Base-by-base conservation (phyloP, 2,797 vertebrate genomes). In the Poecilia wingei region DNA sequence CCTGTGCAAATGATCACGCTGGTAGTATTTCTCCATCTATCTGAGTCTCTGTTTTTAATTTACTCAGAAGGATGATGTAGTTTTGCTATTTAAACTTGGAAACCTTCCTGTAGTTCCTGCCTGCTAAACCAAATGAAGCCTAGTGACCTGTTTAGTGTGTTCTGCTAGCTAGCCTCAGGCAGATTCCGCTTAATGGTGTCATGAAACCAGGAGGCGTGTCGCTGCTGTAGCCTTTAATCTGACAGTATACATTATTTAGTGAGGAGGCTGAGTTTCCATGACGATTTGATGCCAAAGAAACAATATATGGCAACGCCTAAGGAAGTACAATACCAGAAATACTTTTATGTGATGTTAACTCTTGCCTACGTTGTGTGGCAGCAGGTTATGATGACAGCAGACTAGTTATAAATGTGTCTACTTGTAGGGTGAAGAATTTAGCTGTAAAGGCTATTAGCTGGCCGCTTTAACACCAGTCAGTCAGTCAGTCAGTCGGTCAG, bases 201-300 rank as follows among this genome's bases (percentile, higher is more conserved):
- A 39, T 10, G 71, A 79, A 72, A 70, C 36, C 25, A 82, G 74
- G 75, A 71, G 66, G 25, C 31, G 59, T 73, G 5, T 45, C 76
- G 1, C 77, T 31, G 69, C 86, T 68, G 77, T 51, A 6, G 36
- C 64, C 46, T 83, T 82, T 86, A 31, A 75, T 76, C 78, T 72
- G 68, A n/a, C 64, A 28, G 73, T 46, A 72, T 77, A 28, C 71
- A 69, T 43, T 76, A 79, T 70, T 57, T 49, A 80, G 45, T 61
- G 72, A 46, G 28, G 68, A 22, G 6, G n/a, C 4, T 10, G 51
- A 64, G 82, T 74, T 84, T 88, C 59, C 33, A 59, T 31, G 64
- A 75, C 18, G 47, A 72, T 74, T 8, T 33, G 70, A 75, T 47
- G 74, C 71, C 55, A 45, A 45, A 70, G 1, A 70, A 46, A 36